Conservation (phyloP, 2,888 invertebrate species). For the Dynastes grantii region DNA sequence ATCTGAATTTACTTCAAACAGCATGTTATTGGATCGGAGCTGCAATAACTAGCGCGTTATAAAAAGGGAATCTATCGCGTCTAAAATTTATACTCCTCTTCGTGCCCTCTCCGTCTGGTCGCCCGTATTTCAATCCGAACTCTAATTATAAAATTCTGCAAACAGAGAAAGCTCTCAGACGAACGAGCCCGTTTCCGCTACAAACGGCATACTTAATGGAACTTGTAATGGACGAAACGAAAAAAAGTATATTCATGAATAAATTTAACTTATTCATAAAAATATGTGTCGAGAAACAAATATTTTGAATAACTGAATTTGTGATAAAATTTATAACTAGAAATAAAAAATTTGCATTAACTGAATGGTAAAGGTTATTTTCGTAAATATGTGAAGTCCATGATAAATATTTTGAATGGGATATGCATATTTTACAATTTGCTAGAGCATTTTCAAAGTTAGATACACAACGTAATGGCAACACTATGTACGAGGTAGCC, state of each 20-base stretch:
- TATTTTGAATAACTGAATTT: neutral
- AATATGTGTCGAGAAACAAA: neutral
- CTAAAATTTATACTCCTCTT: constrained; percentile 4
- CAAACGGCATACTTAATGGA: constrained; percentile 36
- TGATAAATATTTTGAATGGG: too few relatives aligned
- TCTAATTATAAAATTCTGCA: constrained; percentile 29
- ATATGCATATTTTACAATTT: too few relatives aligned
- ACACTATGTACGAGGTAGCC: too few relatives aligned
- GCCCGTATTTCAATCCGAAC: constrained; percentile 1
- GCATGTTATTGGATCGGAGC: constrained; percentile 13
- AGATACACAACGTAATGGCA: too few relatives aligned
- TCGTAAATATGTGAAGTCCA: too few relatives aligned
- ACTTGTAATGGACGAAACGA: neutral
- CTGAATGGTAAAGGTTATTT: too few relatives aligned
- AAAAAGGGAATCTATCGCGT: constrained; percentile 6
- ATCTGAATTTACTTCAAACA: constrained; percentile 17
- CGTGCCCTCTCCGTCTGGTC: neutral
- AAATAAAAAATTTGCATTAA: too few relatives aligned
- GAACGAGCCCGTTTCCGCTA: neutral
- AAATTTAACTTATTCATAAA: constrained; percentile 17
- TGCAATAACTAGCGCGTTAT: constrained; percentile 9
- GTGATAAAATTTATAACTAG: too few relatives aligned
- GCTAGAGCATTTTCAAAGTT: too few relatives aligned
- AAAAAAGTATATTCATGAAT: constrained; percentile 26
- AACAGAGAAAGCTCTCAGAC: neutral